Base-by-base conservation (phyloP, 2,888 invertebrate genomes). In the Agrochola circellaris region DNA sequence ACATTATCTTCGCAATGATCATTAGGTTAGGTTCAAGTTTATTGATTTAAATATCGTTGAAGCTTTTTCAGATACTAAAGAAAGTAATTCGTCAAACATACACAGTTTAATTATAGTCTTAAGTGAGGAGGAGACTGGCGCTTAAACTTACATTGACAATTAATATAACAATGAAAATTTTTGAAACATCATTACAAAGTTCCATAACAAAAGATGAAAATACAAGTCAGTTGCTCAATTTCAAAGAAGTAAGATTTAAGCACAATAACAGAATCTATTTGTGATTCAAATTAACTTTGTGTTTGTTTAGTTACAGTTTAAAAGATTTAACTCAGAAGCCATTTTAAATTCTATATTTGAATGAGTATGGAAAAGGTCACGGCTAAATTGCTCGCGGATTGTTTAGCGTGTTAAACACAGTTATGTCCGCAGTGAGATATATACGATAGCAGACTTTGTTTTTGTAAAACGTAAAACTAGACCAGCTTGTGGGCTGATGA, bases 251-350 rank as follows among this genome's bases (percentile, higher is more conserved):
- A 45, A 79, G 68, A 75, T 70, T 82, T 75, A 71, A 60, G 61
- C 72, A 81, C 74, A 71, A 80, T 84, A 66, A 68, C 76, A 68
- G 38, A 73, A 67, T 85, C 54, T 81, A 81, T 87, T 87, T 87
- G 87, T 83, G 70, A 87, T 83, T 87, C 83, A 87, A 87, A 87
- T 87, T 65, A 73, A 77, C 77, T 87, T 83, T 88, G 62, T 73
- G 60, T 85, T 78, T 85, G 85, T 84, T 85, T 64, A 75, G 73
- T 77, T 74, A 66, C 15, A 73, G 69, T 85, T 84, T 65, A 76
- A 84, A 74, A 77, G 68, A 54, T 73, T 73, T 78, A 68, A 77
- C 72, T 77, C 54, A 34, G 45, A 54, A 81, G 61, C 73, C 17
- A 75, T 45, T 85, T 75, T 13, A 74, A 79, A 79, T 86, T 84